Base-by-base conservation (phyloP, 2,888 invertebrate genomes). In the Cryptosula pallasiana region DNA sequence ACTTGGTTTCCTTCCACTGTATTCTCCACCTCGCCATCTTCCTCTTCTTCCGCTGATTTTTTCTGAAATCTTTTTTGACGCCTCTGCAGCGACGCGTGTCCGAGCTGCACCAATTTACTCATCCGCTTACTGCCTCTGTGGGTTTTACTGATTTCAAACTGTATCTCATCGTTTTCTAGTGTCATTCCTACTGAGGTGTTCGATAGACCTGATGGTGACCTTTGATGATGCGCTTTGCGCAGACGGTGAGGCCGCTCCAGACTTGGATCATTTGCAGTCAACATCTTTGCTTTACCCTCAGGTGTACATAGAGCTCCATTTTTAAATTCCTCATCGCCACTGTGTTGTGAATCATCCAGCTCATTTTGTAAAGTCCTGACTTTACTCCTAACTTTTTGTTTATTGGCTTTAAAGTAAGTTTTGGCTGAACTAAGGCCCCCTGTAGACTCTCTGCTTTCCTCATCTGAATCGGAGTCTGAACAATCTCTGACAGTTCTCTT, bases 401-500 rank as follows among this genome's bases (percentile, higher is more conserved):
- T 63, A 16, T 32, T 34, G 5, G 13, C 29, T 34, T 32, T 63
- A 9, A 63, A 63, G 32, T 13, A 13, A 29, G 3, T 63, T 5
- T 32, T 63, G 1, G 27, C 20, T 3, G 34, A 3, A 25, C n/a
- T 57, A 16, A 32, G 13, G 27, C 27, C 27, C 9, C 3, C 63
- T n/a, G 23, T n/a, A 3, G 55, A 13, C 13, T 34, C 63, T 32
- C 63, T 63, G 3, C 32, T 34, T 9, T 63, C 63, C 13, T 27
- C 63, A 9, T 63, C 63, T 32, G 63, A 32, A 27, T 63, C 63
- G 5, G 63, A 63, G 27, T 63, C 63, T 34, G 63, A 63, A 63
- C 63, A 63, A 27, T 63, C 63, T 63, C 63, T 2, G 13, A 63
- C 63, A 9, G 63, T 63, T 32, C 63, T 63, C 32, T 32, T 63